Evolutionary conservation across 2,888 invertebrate species (phyloP).

Genomic region (Maniola hyperantus): DNA sequence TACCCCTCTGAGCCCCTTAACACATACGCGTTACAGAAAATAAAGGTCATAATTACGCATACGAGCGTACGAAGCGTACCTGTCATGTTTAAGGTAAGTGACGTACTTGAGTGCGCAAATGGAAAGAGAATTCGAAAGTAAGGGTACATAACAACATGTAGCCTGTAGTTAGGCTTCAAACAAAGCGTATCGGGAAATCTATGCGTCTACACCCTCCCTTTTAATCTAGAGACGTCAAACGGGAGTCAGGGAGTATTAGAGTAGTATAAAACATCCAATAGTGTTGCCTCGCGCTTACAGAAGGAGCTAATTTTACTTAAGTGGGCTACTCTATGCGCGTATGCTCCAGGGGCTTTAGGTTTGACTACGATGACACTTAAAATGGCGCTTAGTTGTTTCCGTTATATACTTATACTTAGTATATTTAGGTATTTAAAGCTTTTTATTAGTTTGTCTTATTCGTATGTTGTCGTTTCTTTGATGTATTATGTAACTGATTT

Average conservation of each 20-base stretch:
- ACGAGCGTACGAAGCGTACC: conserved; percentile 27
- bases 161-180: conserved; percentile 42
- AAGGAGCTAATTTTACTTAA: conserved; percentile 82
- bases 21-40: conserved; percentile 27
- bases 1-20: conserved; percentile 18
- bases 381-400: conserved; percentile 51
- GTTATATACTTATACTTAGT: neutral
- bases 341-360: conserved; percentile 63
- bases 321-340: conserved; percentile 73
- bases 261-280: conserved; percentile 77
- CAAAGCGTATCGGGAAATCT: conserved; percentile 59
- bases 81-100: conserved; percentile 41
- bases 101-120: conserved; percentile 42
- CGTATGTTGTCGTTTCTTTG: no score
- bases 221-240: conserved; percentile 71
- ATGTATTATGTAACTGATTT: no score
- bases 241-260: conserved; percentile 60
- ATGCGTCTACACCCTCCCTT: conserved; percentile 56
- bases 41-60: conserved; percentile 37
- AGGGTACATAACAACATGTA: conserved; percentile 40
- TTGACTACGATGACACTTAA: conserved; percentile 61
- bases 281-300: conserved; percentile 76
- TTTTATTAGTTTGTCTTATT: neutral
- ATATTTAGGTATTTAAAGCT: neutral
- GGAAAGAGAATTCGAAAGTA: conserved; percentile 45